phyloP scores from a whole-genome alignment of 2,797 vertebrate species.

The Bovichtus variegatus region DNA sequence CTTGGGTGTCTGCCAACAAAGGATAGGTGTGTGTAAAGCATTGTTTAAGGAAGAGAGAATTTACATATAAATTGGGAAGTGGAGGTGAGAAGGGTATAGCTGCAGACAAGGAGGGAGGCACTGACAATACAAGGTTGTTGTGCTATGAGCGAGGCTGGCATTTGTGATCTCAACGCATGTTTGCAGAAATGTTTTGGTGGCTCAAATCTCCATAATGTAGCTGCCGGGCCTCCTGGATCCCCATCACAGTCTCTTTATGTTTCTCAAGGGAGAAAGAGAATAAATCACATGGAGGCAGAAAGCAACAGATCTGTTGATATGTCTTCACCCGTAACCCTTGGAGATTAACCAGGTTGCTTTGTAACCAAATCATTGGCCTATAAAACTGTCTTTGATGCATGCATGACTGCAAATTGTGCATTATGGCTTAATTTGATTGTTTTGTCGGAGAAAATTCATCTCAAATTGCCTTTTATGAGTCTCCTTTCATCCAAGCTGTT shows the following conservation, averaged over 20 bases:
- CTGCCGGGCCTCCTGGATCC: slow-evolving; percentile 42
- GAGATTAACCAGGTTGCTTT: slow-evolving; percentile 51
- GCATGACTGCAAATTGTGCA: slow-evolving; percentile 18
- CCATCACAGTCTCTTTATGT: slow-evolving; percentile 38
- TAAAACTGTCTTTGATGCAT: slow-evolving; percentile 25
- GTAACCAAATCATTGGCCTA: slow-evolving; percentile 36
- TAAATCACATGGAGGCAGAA: slow-evolving; percentile 58
- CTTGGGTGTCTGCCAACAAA: slow-evolving; percentile 70
- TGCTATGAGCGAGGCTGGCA: slow-evolving; percentile 61
- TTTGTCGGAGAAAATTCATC: slow-evolving; percentile 43
- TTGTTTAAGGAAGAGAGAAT: slow-evolving; percentile 83
- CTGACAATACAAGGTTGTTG: slow-evolving; percentile 75
- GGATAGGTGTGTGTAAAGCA: slow-evolving; percentile 77
- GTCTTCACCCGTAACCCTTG: slow-evolving; percentile 35
- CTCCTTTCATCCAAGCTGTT: slow-evolving; percentile 17
- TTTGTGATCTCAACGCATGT: slow-evolving; percentile 68
- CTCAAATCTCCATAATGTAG: slow-evolving; percentile 71
- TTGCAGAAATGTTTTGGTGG: slow-evolving; percentile 68
- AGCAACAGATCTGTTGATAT: slow-evolving; percentile 38
- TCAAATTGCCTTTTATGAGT: slow-evolving; percentile 34
- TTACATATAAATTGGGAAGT: slow-evolving; percentile 88
- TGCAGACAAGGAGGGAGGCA: slow-evolving; percentile 47
- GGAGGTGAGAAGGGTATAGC: slow-evolving; percentile 68
- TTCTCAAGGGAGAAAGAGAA: slow-evolving; percentile 43
- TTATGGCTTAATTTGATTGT: slow-evolving; percentile 38